A percentile compares a stretch with the other conserved stretches of the same genome.
These are phyloP conservation scores for Alligator mississippiensis DNA, from an alignment of 2,113 vertebrate species.

Conservation along the genomic window DNA sequence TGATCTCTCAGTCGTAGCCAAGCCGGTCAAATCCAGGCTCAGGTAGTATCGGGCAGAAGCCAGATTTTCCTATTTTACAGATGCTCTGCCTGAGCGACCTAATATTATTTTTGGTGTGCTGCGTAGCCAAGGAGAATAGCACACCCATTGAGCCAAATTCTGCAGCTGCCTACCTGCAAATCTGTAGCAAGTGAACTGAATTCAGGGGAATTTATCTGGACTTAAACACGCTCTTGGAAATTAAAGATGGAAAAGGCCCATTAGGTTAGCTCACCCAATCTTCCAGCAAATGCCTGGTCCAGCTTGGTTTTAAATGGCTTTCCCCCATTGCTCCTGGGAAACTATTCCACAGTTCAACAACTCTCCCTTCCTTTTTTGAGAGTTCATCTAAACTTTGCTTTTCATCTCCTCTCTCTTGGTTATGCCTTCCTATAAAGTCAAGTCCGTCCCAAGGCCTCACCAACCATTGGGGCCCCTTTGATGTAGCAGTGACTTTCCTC, in stretches of 20 bases:
- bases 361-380: background rate
- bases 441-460: too few species aligned
- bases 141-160: background rate
- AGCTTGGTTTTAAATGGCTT: background rate
- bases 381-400: background rate
- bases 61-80: background rate
- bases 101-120: background rate
- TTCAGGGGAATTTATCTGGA: background rate
- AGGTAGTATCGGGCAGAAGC: background rate
- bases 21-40: background rate
- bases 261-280: background rate
- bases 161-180: background rate
- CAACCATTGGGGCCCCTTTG: too few species aligned
- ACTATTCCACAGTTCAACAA: background rate
- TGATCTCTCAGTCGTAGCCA: background rate
- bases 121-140: background rate
- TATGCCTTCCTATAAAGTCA: background rate
- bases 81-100: background rate
- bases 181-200: background rate
- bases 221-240: background rate
- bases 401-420: background rate
- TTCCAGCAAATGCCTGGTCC: background rate
- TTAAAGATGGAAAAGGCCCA: background rate
- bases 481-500: too few species aligned
- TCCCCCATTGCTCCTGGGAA: background rate